phyloP scores from a whole-genome alignment of 37 sponge, comb jelly and placozoan genomes.

The Axinella damicornis region DNA sequence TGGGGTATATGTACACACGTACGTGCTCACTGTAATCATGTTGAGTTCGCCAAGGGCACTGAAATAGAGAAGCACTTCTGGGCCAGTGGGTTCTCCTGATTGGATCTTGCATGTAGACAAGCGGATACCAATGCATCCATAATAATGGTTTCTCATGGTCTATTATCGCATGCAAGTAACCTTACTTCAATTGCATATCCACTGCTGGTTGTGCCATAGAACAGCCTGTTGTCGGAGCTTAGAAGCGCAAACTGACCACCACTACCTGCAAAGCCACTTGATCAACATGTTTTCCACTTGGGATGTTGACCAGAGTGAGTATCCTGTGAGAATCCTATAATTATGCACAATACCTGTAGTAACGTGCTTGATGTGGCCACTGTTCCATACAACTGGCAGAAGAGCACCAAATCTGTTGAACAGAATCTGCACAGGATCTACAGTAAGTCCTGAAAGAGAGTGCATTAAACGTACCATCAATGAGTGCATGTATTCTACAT shows the following conservation, averaged over 20 bases:
- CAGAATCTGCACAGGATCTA: neutral
- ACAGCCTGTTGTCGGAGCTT: neutral
- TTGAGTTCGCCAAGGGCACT: slow-evolving; percentile 7
- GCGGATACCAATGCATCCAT: too few relatives aligned
- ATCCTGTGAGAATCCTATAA: too few relatives aligned
- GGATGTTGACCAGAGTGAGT: too few relatives aligned
- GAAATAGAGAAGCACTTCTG: neutral
- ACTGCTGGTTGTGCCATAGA: slow-evolving; percentile 21
- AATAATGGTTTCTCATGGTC: too few relatives aligned
- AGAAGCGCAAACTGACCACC: slow-evolving; percentile 38
- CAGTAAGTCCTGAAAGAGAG: neutral
- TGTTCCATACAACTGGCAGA: too few relatives aligned
- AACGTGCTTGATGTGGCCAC: too few relatives aligned
- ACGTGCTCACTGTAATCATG: neutral
- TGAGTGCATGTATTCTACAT: too few relatives aligned
- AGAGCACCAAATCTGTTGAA: neutral
- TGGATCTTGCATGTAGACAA: neutral
- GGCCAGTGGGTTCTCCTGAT: neutral
- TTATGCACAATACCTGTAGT: too few relatives aligned
- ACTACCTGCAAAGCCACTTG: slow-evolving; percentile 9
- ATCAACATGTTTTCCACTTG: too few relatives aligned
- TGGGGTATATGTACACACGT: neutral
- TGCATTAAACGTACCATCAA: too few relatives aligned
- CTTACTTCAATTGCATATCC: slow-evolving; percentile 35
- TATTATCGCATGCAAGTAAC: neutral